phyloP scores from a whole-genome alignment of 2,888 invertebrate species.

The Ecliptopera silaceata region DNA sequence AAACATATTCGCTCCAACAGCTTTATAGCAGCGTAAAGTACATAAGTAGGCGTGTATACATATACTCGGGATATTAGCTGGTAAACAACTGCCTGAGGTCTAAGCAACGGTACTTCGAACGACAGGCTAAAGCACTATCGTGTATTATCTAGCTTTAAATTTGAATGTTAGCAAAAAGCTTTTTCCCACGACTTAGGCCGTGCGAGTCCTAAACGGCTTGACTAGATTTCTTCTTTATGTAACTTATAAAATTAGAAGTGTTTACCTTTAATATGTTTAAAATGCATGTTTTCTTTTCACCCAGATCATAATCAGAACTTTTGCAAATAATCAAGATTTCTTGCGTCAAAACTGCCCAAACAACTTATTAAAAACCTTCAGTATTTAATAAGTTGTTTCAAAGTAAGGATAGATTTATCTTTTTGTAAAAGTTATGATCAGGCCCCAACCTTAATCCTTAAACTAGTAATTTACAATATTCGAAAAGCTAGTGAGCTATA shows the following conservation, averaged over 20 bases:
- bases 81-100: constrained; percentile 8
- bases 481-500: too few species aligned
- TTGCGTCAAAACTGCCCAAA: too few species aligned
- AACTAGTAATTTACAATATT: too few species aligned
- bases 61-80: constrained; percentile 12
- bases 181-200: constrained; percentile 12
- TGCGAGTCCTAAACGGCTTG: background rate
- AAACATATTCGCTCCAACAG: background rate
- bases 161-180: constrained; percentile 4
- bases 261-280: too few species aligned
- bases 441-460: too few species aligned
- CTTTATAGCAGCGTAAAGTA: constrained; percentile 7
- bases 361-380: too few species aligned
- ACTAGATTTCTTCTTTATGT: background rate
- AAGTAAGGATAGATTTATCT: too few species aligned
- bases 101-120: constrained; percentile 13
- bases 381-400: too few species aligned
- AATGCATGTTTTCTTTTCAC: too few species aligned
- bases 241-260: background rate
- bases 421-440: too few species aligned
- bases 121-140: constrained; percentile 28
- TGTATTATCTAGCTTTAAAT: constrained; percentile 42
- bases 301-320: too few species aligned
- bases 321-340: too few species aligned
- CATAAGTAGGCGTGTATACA: constrained; percentile 6